These are phyloP conservation scores for Caenorhabditis imperialis DNA, from an alignment of 2,888 invertebrate species.

Conservation along the genomic window DNA sequence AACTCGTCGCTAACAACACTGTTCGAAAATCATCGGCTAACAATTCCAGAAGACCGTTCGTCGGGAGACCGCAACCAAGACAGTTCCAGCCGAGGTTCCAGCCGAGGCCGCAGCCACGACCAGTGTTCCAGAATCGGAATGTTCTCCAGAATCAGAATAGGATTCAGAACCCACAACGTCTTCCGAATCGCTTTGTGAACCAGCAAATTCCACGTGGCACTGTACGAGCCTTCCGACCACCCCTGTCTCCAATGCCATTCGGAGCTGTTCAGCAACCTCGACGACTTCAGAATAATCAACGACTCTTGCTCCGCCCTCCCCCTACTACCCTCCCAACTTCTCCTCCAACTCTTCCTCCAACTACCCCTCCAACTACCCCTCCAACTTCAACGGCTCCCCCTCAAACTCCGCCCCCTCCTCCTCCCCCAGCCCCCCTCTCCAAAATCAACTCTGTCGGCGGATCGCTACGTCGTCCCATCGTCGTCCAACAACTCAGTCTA, in stretches of 20 bases:
- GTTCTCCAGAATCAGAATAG: slow-evolving; percentile 6
- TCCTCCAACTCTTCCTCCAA: slow-evolving; percentile 1
- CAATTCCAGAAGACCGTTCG: slow-evolving; percentile 44
- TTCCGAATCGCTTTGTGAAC: too few species aligned
- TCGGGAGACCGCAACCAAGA: slow-evolving; percentile 4
- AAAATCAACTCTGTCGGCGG: slow-evolving; percentile 20
- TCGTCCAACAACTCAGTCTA: slow-evolving; percentile 23
- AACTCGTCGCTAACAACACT: slow-evolving; percentile 13
- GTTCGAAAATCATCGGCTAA: slow-evolving; percentile 40
- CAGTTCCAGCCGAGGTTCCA: slow-evolving; percentile 22
- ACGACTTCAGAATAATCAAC: slow-evolving; percentile 11
- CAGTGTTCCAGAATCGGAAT: too few species aligned
- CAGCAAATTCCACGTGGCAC: neutral
- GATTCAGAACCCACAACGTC: too few species aligned
- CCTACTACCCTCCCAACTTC: slow-evolving; percentile 3
- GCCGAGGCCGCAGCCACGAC: neutral
- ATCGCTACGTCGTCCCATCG: slow-evolving; percentile 31
- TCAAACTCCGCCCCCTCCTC: neutral
- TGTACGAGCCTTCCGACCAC: slow-evolving; percentile 14
- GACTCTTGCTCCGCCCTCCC: slow-evolving; percentile 13
- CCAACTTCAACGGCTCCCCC: slow-evolving; percentile 5
- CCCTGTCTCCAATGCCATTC: slow-evolving; percentile 42
- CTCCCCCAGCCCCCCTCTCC: slow-evolving; percentile 1
- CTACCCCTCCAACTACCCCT: neutral
- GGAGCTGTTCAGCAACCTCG: slow-evolving; percentile 35